Evolutionary conservation across 2,888 invertebrate genomes (phyloP).

Genomic region (Hypomecis punctinalis): DNA sequence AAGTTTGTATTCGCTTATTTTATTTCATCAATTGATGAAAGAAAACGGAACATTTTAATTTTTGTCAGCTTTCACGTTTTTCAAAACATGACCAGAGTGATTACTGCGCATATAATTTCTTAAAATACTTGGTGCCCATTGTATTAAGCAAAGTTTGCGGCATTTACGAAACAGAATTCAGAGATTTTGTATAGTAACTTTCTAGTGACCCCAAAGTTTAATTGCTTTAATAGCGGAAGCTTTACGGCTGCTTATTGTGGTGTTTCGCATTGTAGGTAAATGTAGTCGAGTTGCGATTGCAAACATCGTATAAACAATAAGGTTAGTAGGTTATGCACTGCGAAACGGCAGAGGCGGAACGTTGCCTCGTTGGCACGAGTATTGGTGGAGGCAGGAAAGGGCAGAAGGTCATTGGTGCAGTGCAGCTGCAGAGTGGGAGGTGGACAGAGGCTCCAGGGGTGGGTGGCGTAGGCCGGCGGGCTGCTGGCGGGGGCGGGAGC

Average conservation of each 20-base stretch:
- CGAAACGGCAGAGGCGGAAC: conserved; percentile 30
- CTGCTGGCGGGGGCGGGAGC: conserved; percentile 48
- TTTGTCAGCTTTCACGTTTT: too few species aligned
- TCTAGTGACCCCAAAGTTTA: conserved; percentile 3
- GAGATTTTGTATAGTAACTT: not conserved
- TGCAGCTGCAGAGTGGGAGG: conserved; percentile 62
- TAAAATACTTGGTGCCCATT: not conserved
- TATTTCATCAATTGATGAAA: too few species aligned
- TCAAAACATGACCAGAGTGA: too few species aligned
- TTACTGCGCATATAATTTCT: too few species aligned
- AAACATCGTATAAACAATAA: conserved; percentile 28
- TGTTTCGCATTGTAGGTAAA: not conserved
- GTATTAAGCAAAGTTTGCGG: not conserved
- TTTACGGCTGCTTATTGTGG: conserved; percentile 13
- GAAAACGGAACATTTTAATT: too few species aligned
- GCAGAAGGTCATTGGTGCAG: conserved; percentile 68
- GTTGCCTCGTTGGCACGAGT: conserved; percentile 37
- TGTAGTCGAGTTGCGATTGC: conserved; percentile 16
- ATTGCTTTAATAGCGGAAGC: conserved; percentile 15
- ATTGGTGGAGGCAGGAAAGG: conserved; percentile 58
- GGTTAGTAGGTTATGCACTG: conserved; percentile 39
- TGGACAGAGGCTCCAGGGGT: conserved; percentile 48
- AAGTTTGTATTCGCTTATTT: too few species aligned
- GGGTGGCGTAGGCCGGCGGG: conserved; percentile 52
- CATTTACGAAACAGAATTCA: not conserved